Percentiles rank a stretch among this genome's conserved stretches.
Conservation (phyloP, 1,140 invertebrate species). For the Drosophila cardini region DNA sequence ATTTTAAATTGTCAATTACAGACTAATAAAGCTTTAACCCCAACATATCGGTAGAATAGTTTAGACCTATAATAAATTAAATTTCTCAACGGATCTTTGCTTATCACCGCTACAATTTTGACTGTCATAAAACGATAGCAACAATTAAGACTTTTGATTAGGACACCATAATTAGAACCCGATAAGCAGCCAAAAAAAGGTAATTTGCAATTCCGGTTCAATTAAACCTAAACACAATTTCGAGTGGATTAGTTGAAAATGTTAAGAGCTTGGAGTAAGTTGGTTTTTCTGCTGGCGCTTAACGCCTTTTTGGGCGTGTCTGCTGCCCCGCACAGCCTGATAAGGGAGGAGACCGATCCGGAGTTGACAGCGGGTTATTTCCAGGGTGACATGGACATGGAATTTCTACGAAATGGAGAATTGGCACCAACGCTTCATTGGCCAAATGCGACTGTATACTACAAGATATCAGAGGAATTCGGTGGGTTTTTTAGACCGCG, state of each 20-base stretch:
- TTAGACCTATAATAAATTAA: background rate
- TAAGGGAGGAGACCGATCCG: conserved; percentile 44
- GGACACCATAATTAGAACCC: background rate
- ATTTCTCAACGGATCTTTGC: background rate
- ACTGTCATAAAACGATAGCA: background rate
- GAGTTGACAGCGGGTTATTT: conserved; percentile 68
- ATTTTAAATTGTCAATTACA: too few relatives aligned
- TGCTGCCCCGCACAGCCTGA: conserved; percentile 25
- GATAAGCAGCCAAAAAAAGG: conserved; percentile 28
- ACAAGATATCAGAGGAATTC: conserved; percentile 66
- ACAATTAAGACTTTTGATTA: background rate
- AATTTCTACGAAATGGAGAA: conserved; percentile 41
- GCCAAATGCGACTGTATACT: conserved; percentile 84
- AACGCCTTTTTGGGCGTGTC: conserved; percentile 6
- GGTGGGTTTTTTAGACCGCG: conserved; percentile 45
- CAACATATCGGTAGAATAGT: too few relatives aligned
- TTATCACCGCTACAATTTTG: background rate
- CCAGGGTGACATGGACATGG: conserved; percentile 64
- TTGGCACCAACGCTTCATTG: conserved; percentile 36
- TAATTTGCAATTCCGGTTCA: conserved; percentile 2
- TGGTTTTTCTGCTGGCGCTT: conserved; percentile 6
- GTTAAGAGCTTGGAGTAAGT: conserved; percentile 19
- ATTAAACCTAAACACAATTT: conserved; percentile 27
- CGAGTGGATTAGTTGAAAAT: conserved; percentile 50
- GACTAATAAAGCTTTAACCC: too few relatives aligned